Evolutionary conservation across 2,797 vertebrate species (phyloP), one percentile per base, ranked within the genome.

Genomic region (Anabas testudineus): DNA sequence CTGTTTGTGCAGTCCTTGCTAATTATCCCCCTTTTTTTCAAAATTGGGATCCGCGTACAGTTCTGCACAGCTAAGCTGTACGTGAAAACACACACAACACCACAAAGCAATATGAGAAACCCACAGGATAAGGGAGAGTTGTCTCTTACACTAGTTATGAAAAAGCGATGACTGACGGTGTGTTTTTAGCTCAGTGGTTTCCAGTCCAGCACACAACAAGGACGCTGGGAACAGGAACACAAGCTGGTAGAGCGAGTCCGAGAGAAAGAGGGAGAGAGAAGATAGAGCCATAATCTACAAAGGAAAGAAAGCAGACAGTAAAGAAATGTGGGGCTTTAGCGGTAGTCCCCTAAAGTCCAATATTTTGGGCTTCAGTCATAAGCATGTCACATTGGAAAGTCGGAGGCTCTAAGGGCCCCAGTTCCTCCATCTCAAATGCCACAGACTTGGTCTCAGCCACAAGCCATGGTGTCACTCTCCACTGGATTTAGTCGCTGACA

Each of bases 401-500:
- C 67, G 14, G 67, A 71, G 81, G 74, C 88, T 88, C 74, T 47
- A 1, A 81, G 76, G 85, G 82, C 82, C 81, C 83, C 55, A 10
- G 85, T 70, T 88, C 67, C 79, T 75, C 67, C 87, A 71, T 86
- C 86, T 87, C 74, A 91, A 88, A 91, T 90, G 89, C 91, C 87
- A 89, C 87, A 72, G 91, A 76, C 83, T 86, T 83, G 87, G 91
- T 88, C 86, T 81, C 84, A 88, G 89, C 85, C 88, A 86, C 86
- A 82, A 87, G 76, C 89, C 61, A 71, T 72, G 60, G 81, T 89
- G 88, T 88, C 88, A 88, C 85, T 91, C 83, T 43, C 68, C 74
- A 67, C 83, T 79, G 86, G 88, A 90, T 90, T 88, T 90, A 87
- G 77, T 47, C 46, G 15, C 65, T 87, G 90, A 90, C 92, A 90